Conservation (phyloP, 2,113 vertebrate genomes). For the Dendrocopos noguchii region DNA sequence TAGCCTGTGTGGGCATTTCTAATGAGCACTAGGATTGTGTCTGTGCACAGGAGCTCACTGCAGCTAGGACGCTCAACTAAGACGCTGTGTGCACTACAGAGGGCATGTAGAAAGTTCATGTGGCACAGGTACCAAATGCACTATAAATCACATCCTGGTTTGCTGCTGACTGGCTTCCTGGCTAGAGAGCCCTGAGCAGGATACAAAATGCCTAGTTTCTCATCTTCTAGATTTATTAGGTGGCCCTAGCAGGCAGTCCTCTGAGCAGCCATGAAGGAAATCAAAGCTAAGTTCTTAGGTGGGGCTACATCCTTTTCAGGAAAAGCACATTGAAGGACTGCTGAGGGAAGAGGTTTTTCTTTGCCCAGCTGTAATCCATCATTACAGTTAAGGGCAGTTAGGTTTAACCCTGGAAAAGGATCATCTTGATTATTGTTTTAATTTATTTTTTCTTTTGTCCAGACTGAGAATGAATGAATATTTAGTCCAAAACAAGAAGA, state of each 20-base stretch:
- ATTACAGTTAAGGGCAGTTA: neutral
- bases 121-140: neutral
- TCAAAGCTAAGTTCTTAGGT: neutral
- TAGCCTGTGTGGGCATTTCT: slow-evolving; percentile 10
- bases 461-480: neutral
- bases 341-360: neutral
- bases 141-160: neutral
- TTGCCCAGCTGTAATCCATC: neutral
- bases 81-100: fast-evolving
- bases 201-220: neutral
- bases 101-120: neutral
- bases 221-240: neutral
- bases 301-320: slow-evolving; percentile 16
- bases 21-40: neutral
- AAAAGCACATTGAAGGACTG: neutral
- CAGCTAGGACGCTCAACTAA: neutral
- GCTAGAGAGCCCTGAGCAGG: neutral
- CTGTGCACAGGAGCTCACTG: neutral
- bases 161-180: slow-evolving; percentile 38
- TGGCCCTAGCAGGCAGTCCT: neutral
- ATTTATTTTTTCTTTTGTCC: neutral
- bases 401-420: neutral
- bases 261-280: neutral
- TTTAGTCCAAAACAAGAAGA: neutral
- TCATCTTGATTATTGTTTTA: neutral